Percentiles rank a stretch among this genome's conserved stretches.
Conservation (phyloP, 1,140 invertebrate genomes). For the Tetragnatha versicolor region DNA sequence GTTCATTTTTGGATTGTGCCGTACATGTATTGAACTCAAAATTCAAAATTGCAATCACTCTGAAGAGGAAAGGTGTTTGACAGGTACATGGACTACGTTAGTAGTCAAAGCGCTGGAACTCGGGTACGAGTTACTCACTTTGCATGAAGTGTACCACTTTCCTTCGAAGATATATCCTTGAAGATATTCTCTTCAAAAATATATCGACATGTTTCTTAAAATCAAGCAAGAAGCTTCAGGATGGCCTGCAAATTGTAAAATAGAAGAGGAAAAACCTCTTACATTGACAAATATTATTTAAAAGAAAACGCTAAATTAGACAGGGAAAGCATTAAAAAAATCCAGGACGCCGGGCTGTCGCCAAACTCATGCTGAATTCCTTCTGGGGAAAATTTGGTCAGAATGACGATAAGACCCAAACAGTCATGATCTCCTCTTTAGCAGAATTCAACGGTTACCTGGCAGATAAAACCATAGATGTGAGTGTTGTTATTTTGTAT, state of each 20-base stretch:
- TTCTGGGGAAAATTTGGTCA: slow-evolving; percentile 15
- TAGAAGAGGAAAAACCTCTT: background rate
- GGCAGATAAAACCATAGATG: background rate
- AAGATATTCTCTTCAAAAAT: no score
- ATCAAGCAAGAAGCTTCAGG: no score
- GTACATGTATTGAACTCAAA: background rate
- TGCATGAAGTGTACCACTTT: no score
- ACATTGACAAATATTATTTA: background rate
- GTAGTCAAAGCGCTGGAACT: no score
- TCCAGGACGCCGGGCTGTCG: slow-evolving; percentile 1
- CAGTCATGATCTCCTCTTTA: background rate
- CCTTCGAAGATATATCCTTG: no score
- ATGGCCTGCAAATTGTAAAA: background rate
- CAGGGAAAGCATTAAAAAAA: background rate
- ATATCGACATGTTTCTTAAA: no score
- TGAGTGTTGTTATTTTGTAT: background rate
- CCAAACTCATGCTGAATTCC: slow-evolving; percentile 20
- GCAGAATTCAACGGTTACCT: background rate
- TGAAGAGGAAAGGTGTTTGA: background rate
- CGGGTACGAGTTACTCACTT: no score
- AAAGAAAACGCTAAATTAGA: background rate
- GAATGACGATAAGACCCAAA: background rate
- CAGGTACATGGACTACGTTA: background rate
- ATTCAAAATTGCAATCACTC: background rate
- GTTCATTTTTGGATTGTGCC: background rate